A percentile compares a stretch with the other conserved stretches of the same genome.
These are phyloP conservation scores for Adoxophyes honmai DNA, from an alignment of 1,140 invertebrate genomes.

Conservation along the genomic window DNA sequence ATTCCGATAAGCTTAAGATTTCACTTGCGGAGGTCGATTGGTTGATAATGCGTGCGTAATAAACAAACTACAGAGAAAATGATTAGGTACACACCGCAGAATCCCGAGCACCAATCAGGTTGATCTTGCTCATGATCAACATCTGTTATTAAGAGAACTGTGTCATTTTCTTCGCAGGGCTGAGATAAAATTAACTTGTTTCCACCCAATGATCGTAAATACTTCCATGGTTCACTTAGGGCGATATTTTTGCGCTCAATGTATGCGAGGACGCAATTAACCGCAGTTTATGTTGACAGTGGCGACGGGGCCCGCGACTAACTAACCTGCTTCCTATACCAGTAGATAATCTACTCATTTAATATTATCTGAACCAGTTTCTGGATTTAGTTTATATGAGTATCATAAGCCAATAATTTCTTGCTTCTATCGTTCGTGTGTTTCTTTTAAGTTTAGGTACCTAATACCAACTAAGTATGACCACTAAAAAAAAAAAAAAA, in stretches of 20 bases:
- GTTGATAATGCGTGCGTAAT: too few relatives aligned
- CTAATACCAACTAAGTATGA: too few relatives aligned
- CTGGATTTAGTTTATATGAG: slow-evolving; percentile 2
- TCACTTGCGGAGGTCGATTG: too few relatives aligned
- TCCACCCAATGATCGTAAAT: slow-evolving; percentile 14
- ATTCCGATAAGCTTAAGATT: too few relatives aligned
- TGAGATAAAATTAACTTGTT: slow-evolving; percentile 18
- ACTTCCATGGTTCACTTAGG: slow-evolving; percentile 18
- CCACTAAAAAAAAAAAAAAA: too few relatives aligned
- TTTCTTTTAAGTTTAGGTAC: too few relatives aligned
- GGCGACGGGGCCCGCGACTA: slow-evolving; percentile 22
- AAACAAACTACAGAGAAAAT: too few relatives aligned
- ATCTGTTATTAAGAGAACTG: neutral
- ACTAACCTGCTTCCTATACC: slow-evolving; percentile 22
- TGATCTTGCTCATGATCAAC: neutral
- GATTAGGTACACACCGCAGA: too few relatives aligned
- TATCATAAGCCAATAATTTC: too few relatives aligned
- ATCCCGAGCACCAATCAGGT: neutral
- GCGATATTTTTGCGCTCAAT: slow-evolving; percentile 32
- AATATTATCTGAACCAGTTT: slow-evolving; percentile 28
- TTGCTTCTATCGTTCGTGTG: too few relatives aligned
- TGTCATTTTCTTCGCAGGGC: neutral
- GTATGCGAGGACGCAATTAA: slow-evolving; percentile 30
- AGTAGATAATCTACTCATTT: slow-evolving; percentile 15
- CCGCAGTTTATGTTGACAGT: slow-evolving; percentile 30